Evolutionary conservation across 2,113 vertebrate species (phyloP).

Genomic region (Turnix velox): DNA sequence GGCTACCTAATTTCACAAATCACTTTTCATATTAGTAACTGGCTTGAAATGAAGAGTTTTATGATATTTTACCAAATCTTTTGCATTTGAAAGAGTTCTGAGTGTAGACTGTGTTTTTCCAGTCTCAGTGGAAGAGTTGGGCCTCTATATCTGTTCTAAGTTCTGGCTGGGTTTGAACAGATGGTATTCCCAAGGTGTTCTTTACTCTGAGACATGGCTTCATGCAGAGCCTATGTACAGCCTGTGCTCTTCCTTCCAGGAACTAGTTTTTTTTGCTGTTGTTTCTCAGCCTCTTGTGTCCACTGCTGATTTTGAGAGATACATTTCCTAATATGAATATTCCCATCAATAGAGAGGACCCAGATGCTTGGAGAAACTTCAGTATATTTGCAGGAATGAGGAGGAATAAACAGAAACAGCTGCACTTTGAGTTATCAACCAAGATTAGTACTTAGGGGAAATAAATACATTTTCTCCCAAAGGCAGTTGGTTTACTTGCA

Average conservation of each 20-base stretch:
- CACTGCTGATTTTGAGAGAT: background rate
- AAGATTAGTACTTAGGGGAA: background rate
- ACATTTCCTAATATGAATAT: background rate
- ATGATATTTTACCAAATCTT: background rate
- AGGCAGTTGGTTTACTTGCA: background rate
- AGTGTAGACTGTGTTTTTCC: background rate
- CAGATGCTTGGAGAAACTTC: background rate
- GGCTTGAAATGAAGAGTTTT: background rate
- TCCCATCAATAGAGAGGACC: background rate
- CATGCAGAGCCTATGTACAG: background rate
- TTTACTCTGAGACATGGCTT: background rate
- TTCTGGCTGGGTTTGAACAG: background rate
- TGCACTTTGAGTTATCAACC: background rate
- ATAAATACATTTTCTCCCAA: background rate
- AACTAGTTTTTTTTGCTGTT: background rate
- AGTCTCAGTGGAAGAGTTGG: background rate
- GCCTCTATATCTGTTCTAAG: background rate
- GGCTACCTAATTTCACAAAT: background rate
- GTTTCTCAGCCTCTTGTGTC: background rate
- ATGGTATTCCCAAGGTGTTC: background rate
- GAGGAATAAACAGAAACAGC: background rate
- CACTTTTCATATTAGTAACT: background rate
- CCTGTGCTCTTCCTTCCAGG: background rate
- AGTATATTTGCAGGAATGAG: background rate
- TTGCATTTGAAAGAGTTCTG: background rate